phyloP scores from a whole-genome alignment of 2,797 vertebrate species.

The Poecilia velifera region DNA sequence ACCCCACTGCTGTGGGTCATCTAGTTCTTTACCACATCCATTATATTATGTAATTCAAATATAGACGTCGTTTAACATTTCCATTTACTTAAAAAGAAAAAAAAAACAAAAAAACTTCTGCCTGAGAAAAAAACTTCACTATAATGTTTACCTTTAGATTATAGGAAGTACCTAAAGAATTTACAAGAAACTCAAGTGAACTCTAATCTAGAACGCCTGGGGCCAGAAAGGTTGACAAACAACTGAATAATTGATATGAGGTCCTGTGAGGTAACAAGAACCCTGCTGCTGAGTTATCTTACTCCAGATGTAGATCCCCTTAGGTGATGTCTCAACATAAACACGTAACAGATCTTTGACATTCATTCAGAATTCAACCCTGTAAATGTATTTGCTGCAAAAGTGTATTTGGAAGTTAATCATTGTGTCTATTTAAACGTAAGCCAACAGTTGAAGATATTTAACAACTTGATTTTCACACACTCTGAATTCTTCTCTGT shows the following conservation, averaged over 20 bases:
- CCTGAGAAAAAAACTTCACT: background rate
- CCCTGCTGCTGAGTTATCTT: constrained; percentile 31
- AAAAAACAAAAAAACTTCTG: background rate
- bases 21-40: constrained; percentile 32
- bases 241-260: constrained; percentile 34
- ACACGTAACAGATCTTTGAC: background rate
- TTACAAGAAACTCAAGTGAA: constrained; percentile 30
- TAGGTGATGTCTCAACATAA: constrained; percentile 1
- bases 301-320: constrained; percentile 5
- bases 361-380: background rate
- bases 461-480: background rate
- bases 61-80: constrained; percentile 7
- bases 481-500: background rate
- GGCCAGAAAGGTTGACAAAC: constrained; percentile 53
- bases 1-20: constrained; percentile 21
- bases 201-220: constrained; percentile 2
- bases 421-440: background rate
- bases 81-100: background rate
- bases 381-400: background rate
- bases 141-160: constrained; percentile 17
- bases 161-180: constrained; percentile 22
- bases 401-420: background rate
- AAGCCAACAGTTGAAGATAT: background rate
- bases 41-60: constrained; percentile 30
- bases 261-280: constrained; percentile 42